phyloP scores from a whole-genome alignment of 2,888 invertebrate genomes.

The Drosophila percnosoma region DNA sequence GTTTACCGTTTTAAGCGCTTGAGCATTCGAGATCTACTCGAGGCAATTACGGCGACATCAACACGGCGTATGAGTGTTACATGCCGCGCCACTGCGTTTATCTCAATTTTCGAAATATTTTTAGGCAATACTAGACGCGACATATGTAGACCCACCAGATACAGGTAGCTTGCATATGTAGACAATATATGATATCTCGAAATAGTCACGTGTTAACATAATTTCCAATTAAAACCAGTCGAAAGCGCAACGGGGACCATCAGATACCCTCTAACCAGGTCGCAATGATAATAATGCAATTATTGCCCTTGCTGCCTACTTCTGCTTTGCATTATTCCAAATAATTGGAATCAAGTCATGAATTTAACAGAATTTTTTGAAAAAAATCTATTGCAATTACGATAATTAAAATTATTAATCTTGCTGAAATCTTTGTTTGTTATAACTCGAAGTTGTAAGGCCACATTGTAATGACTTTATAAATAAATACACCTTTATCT shows the following conservation, averaged over 20 bases:
- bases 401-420: too few species aligned
- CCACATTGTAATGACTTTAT: neutral
- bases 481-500: neutral
- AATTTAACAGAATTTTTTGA: fast-evolving
- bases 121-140: conserved; percentile 34
- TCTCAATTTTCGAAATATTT: conserved; percentile 65
- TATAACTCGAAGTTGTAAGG: neutral
- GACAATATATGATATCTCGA: conserved; percentile 33
- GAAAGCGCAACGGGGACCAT: neutral
- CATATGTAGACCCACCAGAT: conserved; percentile 44
- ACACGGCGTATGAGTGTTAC: conserved; percentile 32
- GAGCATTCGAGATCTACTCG: conserved; percentile 38
- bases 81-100: conserved; percentile 46
- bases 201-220: conserved; percentile 72
- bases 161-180: conserved; percentile 31
- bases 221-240: conserved; percentile 62
- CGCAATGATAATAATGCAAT: neutral
- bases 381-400: too few species aligned
- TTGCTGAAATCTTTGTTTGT: neutral
- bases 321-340: neutral
- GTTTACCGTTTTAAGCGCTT: conserved; percentile 59
- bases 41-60: conserved; percentile 52
- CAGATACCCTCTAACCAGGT: neutral
- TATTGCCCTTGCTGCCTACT: neutral
- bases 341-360: neutral